Evolutionary conservation across 2,888 invertebrate species (phyloP).

Genomic region (Apodemia zela): DNA sequence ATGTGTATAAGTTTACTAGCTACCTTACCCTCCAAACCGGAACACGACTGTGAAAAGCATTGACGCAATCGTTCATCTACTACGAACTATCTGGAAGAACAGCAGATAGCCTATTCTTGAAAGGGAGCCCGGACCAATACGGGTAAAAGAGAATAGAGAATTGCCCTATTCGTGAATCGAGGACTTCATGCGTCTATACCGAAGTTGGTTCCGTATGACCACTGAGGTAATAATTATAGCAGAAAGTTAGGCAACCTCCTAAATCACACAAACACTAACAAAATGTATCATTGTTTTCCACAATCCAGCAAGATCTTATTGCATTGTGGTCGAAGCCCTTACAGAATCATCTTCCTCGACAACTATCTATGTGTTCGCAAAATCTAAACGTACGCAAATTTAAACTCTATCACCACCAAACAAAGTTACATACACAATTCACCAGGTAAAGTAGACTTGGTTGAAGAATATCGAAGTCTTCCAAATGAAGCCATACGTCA

Average conservation of each 20-base stretch:
- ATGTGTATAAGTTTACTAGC: no score
- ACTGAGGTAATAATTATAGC: not conserved
- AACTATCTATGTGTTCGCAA: constrained; percentile 24
- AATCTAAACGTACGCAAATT: constrained; percentile 26
- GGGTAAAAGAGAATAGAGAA: no score
- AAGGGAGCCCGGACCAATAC: no score
- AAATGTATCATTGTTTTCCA: constrained; percentile 53
- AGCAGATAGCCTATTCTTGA: no score
- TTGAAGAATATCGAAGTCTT: constrained; percentile 67
- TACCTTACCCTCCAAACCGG: no score
- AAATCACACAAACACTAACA: constrained; percentile 62
- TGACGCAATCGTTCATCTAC: no score
- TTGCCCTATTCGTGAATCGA: no score
- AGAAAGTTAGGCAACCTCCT: constrained; percentile 35
- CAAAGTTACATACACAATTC: constrained; percentile 27
- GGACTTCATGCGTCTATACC: no score
- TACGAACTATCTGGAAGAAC: no score
- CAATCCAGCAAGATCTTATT: constrained; percentile 67
- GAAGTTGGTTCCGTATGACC: not conserved
- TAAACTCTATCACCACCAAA: constrained; percentile 29
- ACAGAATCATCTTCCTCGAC: constrained; percentile 43
- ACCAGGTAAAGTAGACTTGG: constrained; percentile 38
- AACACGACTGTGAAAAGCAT: no score
- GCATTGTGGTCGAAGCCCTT: constrained; percentile 71
- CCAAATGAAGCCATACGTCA: constrained; percentile 77